Base-by-base conservation (phyloP, 2,113 vertebrate species). In the Pterocles orientalis region DNA sequence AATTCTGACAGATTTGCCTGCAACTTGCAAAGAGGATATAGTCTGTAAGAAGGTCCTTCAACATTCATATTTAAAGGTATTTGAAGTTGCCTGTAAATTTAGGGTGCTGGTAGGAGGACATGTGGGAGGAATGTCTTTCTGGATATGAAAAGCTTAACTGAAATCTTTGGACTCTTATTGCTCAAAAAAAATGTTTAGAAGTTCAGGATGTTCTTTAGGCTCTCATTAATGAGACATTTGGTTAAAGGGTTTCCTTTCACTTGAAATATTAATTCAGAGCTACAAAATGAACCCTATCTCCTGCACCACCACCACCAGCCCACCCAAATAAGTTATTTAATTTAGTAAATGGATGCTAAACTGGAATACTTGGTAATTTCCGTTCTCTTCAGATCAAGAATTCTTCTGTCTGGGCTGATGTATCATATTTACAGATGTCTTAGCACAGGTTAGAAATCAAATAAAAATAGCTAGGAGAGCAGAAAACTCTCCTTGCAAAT, bases 1-100 rank as follows among this genome's bases (percentile, higher is more conserved):
- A 90, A 95, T 92, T 82, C 41, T 95, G 90, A 82, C 91, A 88
- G 78, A 88, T 94, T 94, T 94, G 25, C 23, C 86, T 82, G 53
- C 50, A 64, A 88, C 48, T 80, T 95, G 65, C 36, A 82, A 65
- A 88, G 80, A 78, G 68, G 54, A 80, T 87, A 29, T 70, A 92
- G 58, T 73, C 91, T 96, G 60, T 34, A 88, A 86, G 94, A 96
- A 69, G 50, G 87, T 83, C 80, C 82, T 93, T 82, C 77, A 77
- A 57, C 58, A 82, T 84, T 81, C 82, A 34, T 60, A 78, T 94
- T 91, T 87, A 84, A 88, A 82, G 41, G 43, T 85, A 87, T 75
- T 79, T 88, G 69, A 95, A 94, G 50, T 78, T 93, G 76, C 24
- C 58, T 86, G 69, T 48, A 83, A 91, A 86, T 90, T 93, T 93